Percentiles rank a stretch among this genome's conserved stretches.
These are phyloP conservation scores for Cephalopachus bancanus DNA, from an alignment of 2,797 vertebrate genomes.

Conservation along the genomic window DNA sequence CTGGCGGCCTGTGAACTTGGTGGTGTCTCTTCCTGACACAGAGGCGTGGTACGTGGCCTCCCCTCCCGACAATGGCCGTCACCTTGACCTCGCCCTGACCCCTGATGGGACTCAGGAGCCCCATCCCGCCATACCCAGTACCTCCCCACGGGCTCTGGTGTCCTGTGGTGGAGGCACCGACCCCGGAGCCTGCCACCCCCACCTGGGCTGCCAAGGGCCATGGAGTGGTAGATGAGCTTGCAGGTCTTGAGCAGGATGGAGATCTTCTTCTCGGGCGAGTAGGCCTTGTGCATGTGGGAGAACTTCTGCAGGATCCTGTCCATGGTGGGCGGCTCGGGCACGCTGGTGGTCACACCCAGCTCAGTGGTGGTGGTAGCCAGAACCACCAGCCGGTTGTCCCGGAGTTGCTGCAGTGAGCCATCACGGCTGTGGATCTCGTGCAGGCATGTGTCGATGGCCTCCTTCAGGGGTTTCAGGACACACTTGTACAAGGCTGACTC, in stretches of 20 bases:
- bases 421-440: conserved; percentile 92
- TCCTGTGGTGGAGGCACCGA: background rate
- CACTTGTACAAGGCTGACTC: conserved; percentile 97
- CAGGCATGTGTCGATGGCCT: conserved; percentile 92
- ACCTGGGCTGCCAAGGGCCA: conserved; percentile 96
- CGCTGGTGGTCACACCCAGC: conserved; percentile 95
- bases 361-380: conserved; percentile 96
- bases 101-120: background rate
- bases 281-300: conserved; percentile 93
- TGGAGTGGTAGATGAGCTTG: conserved; percentile 98
- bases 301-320: conserved; percentile 97
- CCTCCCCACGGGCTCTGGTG: background rate
- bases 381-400: conserved; percentile 94
- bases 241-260: conserved; percentile 96
- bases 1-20: too few relatives aligned
- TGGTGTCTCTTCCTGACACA: too few relatives aligned
- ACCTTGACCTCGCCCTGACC: too few relatives aligned
- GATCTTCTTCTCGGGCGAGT: conserved; percentile 98
- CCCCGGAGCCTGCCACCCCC: background rate
- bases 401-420: conserved; percentile 92
- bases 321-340: conserved; percentile 94
- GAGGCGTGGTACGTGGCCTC: too few relatives aligned
- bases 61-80: too few relatives aligned
- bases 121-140: background rate
- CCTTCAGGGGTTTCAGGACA: conserved; percentile 96